These are phyloP conservation scores for Anoncus sp. DNA, from an alignment of 2,888 invertebrate species.

Conservation along the genomic window DNA sequence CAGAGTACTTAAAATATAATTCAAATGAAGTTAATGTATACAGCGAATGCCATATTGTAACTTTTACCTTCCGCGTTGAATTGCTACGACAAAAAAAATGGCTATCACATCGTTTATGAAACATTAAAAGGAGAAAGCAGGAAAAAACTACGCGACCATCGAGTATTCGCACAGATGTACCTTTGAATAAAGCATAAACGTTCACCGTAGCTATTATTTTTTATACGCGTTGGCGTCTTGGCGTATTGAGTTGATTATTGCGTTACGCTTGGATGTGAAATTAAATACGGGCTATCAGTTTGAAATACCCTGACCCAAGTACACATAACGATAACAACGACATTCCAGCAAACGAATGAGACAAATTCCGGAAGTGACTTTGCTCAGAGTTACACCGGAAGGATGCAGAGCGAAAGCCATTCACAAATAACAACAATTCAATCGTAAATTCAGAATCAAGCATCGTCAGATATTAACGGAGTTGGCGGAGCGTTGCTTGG, in stretches of 20 bases:
- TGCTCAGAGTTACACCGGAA: constrained; percentile 9
- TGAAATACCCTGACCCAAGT: constrained; percentile 1
- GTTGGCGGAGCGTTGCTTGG: constrained; percentile 58
- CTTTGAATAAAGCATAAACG: constrained; percentile 18
- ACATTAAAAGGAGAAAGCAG: constrained; percentile 30
- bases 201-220: constrained; percentile 14
- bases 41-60: neutral
- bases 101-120: neutral
- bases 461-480: constrained; percentile 54
- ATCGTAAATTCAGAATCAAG: constrained; percentile 31
- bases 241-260: constrained; percentile 8
- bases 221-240: neutral
- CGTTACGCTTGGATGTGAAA: constrained; percentile 37
- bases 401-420: constrained; percentile 50
- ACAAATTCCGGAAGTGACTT: constrained; percentile 32
- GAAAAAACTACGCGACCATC: constrained; percentile 12
- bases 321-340: neutral
- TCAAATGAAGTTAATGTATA: too few species aligned
- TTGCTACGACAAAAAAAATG: neutral
- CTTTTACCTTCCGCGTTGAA: neutral
- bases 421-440: constrained; percentile 41
- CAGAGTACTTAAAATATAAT: too few species aligned
- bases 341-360: constrained; percentile 7
- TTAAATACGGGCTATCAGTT: constrained; percentile 15
- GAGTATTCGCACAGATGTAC: constrained; percentile 22